Base-by-base conservation (phyloP, 1,140 invertebrate species). In the Pinna nobilis region DNA sequence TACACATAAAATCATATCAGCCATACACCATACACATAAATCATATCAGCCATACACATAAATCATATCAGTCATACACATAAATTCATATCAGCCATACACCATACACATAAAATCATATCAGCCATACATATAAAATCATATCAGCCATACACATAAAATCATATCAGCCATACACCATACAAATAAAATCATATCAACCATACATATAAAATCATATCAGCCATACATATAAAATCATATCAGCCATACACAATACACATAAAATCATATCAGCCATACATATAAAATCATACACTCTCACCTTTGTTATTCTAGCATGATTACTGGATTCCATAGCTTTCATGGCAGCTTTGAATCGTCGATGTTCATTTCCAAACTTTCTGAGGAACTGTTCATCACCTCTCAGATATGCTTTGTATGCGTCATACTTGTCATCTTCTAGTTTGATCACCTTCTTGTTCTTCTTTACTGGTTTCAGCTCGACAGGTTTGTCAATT, bases 261-360 rank as follows among this genome's bases (percentile, higher is more conserved):
- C 4, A 18, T 7, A 53, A 25, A 20, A 23, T 13, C 15, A 30
- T 20, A 53, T 28, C 15, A 15, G 11, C 32, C 15, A 53, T 53
- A 30, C 9, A 23, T 13, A 53, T 53, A 1, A 53, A 53, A 13
- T 15, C 9, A 23, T 28, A 53, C 7, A 15, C 49, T 71, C 69
- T 23, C 61, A 87, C 85, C 84, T 84, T 83, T 20, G 82, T 85
- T 50, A 82, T 80, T 53, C 82, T 83, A 28, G 80, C 81, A 55
- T 82, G 80, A 41, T 85, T 82, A 5, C 75, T 59, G 57, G 82
- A 80, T 51, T 83, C 75, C 80, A 84, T 81, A 20, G 67, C 71
- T 35, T 80, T 78, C 37, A 80, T 70, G 37, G 85, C 82, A n/a
- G 77, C 79, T 51, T 80, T 60, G 66, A 83, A 87, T 63, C 77